phyloP scores from a whole-genome alignment of 2,888 invertebrate species.

The Thumatha senex region DNA sequence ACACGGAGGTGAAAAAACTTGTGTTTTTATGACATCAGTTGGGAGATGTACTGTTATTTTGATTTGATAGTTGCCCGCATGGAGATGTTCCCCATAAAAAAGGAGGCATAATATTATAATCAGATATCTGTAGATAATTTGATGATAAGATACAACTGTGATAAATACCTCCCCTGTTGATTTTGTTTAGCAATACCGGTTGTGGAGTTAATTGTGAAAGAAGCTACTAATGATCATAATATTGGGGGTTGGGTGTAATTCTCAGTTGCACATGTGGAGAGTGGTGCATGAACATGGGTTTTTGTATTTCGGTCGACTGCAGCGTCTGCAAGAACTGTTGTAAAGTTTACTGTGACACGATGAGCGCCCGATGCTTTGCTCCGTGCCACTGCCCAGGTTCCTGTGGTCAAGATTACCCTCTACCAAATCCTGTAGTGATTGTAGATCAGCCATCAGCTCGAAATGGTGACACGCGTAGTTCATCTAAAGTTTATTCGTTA shows the following conservation, averaged over 20 bases:
- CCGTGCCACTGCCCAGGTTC: background rate
- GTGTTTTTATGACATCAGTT: background rate
- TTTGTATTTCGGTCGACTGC: conserved; percentile 1
- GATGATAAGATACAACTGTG: background rate
- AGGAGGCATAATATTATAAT: background rate
- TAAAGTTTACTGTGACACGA: background rate
- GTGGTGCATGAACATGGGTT: background rate
- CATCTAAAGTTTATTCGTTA: background rate
- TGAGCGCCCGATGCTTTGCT: background rate
- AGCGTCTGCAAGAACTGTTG: background rate
- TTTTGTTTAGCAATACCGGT: background rate
- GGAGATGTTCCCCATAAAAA: background rate
- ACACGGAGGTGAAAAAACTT: too few species aligned
- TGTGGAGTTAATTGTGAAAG: background rate
- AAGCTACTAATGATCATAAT: background rate
- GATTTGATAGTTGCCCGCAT: background rate
- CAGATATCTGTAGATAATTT: background rate
- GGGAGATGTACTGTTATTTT: background rate
- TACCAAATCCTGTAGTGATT: background rate
- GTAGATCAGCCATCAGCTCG: background rate
- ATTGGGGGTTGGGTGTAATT: background rate
- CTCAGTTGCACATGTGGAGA: background rate
- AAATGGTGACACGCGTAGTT: background rate
- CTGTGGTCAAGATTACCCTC: background rate
- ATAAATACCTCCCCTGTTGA: background rate